Evolutionary conservation across 2,113 vertebrate genomes (phyloP).

Genomic region (Prolemur simus): DNA sequence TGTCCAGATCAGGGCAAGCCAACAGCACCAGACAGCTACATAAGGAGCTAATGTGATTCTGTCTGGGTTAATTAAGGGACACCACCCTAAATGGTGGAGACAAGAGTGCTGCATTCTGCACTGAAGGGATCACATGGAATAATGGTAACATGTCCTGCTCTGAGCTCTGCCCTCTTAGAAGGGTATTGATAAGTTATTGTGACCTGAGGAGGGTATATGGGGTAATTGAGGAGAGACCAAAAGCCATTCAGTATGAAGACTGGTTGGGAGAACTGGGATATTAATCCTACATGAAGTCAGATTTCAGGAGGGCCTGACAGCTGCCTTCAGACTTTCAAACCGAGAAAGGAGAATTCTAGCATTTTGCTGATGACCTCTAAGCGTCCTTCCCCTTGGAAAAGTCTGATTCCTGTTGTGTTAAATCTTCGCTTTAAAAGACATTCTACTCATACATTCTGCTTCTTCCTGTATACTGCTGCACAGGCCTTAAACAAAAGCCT

Average conservation of each 20-base stretch:
- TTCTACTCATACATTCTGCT: background rate
- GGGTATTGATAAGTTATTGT: background rate
- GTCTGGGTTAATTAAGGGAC: background rate
- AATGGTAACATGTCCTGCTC: background rate
- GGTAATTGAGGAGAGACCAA: background rate
- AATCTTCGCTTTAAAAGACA: background rate
- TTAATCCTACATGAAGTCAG: background rate
- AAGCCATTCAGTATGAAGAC: background rate
- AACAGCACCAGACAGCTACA: background rate
- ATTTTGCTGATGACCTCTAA: background rate
- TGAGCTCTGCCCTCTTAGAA: background rate
- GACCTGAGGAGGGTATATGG: background rate
- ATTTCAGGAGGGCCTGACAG: background rate
- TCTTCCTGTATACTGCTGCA: background rate
- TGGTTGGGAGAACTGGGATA: background rate
- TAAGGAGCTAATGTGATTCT: background rate
- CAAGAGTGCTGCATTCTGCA: background rate
- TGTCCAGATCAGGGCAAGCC: background rate
- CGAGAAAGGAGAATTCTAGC: background rate
- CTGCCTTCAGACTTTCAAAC: background rate
- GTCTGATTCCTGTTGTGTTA: background rate
- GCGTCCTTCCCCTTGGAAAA: background rate
- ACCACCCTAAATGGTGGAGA: fast-evolving
- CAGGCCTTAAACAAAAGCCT: background rate
- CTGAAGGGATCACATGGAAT: background rate